Percentiles rank a stretch among this genome's conserved stretches.
Conservation (phyloP, 1,140 invertebrate genomes). For the Dendroctonus valens region DNA sequence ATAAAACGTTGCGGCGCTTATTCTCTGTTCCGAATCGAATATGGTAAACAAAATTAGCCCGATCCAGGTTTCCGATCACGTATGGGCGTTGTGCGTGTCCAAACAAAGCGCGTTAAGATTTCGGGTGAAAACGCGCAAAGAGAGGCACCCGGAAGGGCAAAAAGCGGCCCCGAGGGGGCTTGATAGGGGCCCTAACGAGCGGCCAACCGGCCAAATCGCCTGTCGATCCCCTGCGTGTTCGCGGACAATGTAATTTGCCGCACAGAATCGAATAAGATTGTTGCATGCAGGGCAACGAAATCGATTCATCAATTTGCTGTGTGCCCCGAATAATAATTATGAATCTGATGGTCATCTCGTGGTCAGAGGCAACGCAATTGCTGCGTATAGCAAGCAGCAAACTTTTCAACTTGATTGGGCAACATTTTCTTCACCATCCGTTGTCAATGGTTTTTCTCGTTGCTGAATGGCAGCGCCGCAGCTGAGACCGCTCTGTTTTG, state of each 20-base stretch:
- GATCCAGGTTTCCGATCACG: constrained; percentile 1
- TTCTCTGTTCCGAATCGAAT: too few relatives aligned
- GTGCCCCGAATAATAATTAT: too few relatives aligned
- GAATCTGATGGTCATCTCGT: too few relatives aligned
- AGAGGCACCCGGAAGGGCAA: neutral
- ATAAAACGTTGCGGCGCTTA: too few relatives aligned
- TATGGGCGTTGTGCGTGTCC: constrained; percentile 3
- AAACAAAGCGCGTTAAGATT: constrained; percentile 2
- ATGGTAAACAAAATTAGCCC: too few relatives aligned
- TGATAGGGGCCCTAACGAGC: neutral
- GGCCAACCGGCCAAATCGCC: neutral
- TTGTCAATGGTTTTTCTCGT: neutral
- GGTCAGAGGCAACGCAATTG: too few relatives aligned
- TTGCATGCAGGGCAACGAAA: neutral
- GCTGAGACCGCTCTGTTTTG: constrained; percentile 12
- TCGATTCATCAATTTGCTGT: too few relatives aligned
- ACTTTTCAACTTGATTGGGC: neutral
- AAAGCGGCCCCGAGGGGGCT: neutral
- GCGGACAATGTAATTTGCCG: neutral
- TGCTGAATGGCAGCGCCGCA: neutral
- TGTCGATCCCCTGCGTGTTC: neutral
- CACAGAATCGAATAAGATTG: neutral
- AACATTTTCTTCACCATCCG: neutral
- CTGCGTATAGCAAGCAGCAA: neutral
- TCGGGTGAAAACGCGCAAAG: neutral